A percentile compares a stretch with the other conserved stretches of the same genome.
Evolutionary conservation across 2,797 vertebrate genomes (phyloP).

Genomic region (Mastacembelus armatus): DNA sequence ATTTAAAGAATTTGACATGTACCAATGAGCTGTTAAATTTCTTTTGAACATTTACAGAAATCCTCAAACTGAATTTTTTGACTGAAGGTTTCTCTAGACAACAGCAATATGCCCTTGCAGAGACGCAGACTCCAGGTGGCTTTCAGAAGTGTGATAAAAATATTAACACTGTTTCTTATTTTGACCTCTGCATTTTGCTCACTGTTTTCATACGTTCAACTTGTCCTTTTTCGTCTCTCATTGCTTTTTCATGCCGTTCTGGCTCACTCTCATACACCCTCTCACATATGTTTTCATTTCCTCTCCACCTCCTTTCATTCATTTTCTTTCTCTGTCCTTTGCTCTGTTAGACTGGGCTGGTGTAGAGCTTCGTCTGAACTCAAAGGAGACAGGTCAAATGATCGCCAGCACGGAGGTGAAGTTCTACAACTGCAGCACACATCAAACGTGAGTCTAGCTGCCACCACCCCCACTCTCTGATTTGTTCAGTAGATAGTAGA

Average conservation of each 20-base stretch:
- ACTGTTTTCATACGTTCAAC: slow-evolving; percentile 45
- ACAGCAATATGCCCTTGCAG: slow-evolving; percentile 49
- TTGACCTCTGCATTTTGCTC: slow-evolving; percentile 46
- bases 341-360: slow-evolving; percentile 90
- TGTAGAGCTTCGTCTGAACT: slow-evolving; percentile 91
- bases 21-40: slow-evolving; percentile 44
- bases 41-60: slow-evolving; percentile 56
- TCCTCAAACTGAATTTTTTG: slow-evolving; percentile 65
- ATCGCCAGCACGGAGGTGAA: slow-evolving; percentile 97
- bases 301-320: slow-evolving; percentile 8
- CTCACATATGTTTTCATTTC: slow-evolving; percentile 17
- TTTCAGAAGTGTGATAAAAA: slow-evolving; percentile 70
- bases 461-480: neutral
- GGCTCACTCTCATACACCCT: neutral
- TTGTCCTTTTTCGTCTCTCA: neutral
- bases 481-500: slow-evolving; percentile 62
- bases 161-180: slow-evolving; percentile 57
- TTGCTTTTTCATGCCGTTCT: neutral
- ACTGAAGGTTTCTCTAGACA: slow-evolving; percentile 57
- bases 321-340: neutral
- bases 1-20: slow-evolving; percentile 44
- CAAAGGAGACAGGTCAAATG: slow-evolving; percentile 92
- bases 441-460: slow-evolving; percentile 90
- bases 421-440: slow-evolving; percentile 98
- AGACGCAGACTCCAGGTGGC: slow-evolving; percentile 65